These are phyloP conservation scores for Porphyrio hochstetteri DNA, from an alignment of 2,113 vertebrate species.

Conservation along the genomic window DNA sequence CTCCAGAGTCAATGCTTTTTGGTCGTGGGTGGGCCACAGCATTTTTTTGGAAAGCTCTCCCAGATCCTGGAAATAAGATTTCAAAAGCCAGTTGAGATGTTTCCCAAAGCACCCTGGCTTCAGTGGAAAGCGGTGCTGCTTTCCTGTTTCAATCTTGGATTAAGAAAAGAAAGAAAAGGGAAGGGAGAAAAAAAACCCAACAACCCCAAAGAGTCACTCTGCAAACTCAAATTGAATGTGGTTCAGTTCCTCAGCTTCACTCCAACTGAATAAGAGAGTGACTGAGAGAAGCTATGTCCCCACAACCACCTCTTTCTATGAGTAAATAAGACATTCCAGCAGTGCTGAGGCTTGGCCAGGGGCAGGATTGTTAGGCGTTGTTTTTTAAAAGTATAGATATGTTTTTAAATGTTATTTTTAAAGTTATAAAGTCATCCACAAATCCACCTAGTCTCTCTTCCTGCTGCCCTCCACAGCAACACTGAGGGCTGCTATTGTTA, in stretches of 20 bases:
- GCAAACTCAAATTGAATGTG: not conserved
- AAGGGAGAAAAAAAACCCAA: not conserved
- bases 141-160: slow-evolving; percentile 51
- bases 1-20: slow-evolving; percentile 24
- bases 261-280: not conserved
- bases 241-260: not conserved
- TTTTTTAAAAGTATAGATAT: not conserved
- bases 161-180: slow-evolving; percentile 49
- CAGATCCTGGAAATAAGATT: slow-evolving; percentile 62
- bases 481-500: not conserved
- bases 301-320: not conserved
- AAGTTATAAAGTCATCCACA: not conserved
- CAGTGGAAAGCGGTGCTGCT: slow-evolving; percentile 19
- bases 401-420: not conserved
- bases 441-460: not conserved
- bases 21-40: slow-evolving; percentile 62
- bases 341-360: not conserved
- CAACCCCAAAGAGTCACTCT: not conserved
- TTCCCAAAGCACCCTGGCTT: slow-evolving; percentile 46
- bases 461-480: not conserved
- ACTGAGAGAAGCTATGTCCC: not conserved
- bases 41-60: slow-evolving; percentile 50
- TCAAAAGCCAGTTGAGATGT: slow-evolving; percentile 56
- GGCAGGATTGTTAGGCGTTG: not conserved
- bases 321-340: slow-evolving; percentile 5